A percentile compares a stretch with the other conserved stretches of the same genome.
phyloP scores from a whole-genome alignment of 2,113 vertebrate species.

The Rostratula benghalensis region DNA sequence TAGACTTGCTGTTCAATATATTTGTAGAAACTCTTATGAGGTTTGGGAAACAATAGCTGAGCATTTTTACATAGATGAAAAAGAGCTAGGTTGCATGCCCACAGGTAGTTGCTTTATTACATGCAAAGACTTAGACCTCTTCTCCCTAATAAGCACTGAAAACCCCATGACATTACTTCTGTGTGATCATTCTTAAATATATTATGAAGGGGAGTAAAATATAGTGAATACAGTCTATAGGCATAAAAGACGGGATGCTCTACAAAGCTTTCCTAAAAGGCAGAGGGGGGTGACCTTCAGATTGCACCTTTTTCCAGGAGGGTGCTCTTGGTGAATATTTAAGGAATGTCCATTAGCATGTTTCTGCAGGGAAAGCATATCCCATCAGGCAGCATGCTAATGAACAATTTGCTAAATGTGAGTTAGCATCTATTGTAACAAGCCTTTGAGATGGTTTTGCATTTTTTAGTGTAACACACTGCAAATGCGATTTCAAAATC shows the following conservation, averaged over 20 bases:
- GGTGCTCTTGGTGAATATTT: background rate
- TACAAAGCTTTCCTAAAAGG: background rate
- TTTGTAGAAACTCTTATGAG: background rate
- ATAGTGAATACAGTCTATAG: background rate
- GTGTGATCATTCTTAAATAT: background rate
- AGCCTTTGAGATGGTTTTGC: background rate
- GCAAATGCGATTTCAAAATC: background rate
- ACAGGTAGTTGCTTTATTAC: background rate
- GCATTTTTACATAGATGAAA: background rate
- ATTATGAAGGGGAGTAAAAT: background rate
- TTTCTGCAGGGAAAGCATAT: background rate
- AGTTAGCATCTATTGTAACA: background rate
- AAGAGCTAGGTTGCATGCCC: background rate
- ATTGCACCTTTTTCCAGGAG: background rate
- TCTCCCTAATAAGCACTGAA: background rate
- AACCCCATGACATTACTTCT: background rate
- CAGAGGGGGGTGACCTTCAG: background rate
- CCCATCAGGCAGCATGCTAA: background rate
- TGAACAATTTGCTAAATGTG: background rate
- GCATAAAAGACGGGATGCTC: background rate
- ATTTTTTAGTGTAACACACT: background rate
- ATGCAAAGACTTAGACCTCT: background rate
- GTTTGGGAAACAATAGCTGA: background rate
- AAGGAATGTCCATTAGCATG: background rate
- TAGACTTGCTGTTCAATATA: background rate